phyloP scores from a whole-genome alignment of 2,888 invertebrate species.

The Mythimna loreyi region DNA sequence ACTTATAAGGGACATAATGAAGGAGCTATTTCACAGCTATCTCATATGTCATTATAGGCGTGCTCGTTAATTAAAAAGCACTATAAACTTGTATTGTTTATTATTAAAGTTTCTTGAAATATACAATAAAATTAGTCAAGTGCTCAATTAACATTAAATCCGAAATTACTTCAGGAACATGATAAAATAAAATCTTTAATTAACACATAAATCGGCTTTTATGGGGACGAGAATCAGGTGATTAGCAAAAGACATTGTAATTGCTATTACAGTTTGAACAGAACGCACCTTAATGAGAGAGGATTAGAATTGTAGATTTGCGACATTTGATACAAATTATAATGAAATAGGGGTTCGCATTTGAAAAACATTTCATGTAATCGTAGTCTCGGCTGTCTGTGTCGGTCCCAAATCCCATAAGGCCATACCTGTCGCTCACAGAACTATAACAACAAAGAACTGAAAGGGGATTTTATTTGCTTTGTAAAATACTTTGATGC shows the following conservation, averaged over 20 bases:
- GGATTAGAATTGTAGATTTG: conserved; percentile 40
- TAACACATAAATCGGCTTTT: conserved; percentile 60
- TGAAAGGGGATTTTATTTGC: conserved; percentile 10
- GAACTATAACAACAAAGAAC: conserved; percentile 31
- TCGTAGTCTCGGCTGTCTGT: background rate
- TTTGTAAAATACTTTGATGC: conserved; percentile 28
- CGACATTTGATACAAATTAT: conserved; percentile 11
- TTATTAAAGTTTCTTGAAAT: conserved; percentile 1
- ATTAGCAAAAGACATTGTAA: conserved; percentile 63
- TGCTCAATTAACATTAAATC: conserved; percentile 38
- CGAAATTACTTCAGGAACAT: conserved; percentile 42
- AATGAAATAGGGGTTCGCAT: background rate
- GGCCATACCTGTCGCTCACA: conserved; percentile 2
- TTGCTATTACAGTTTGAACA: conserved; percentile 50
- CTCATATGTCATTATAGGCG: background rate
- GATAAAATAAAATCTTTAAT: conserved; percentile 62
- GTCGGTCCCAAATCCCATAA: background rate
- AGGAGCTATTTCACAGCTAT: background rate
- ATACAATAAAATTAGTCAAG: conserved; percentile 34
- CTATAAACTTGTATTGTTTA: background rate
- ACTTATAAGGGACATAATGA: background rate
- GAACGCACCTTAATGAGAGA: conserved; percentile 34
- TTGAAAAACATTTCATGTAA: conserved; percentile 11
- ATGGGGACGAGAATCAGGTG: conserved; percentile 59
- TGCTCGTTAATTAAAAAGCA: background rate